These are phyloP conservation scores for Andrena bicolor DNA, from an alignment of 2,888 invertebrate species.

Conservation along the genomic window DNA sequence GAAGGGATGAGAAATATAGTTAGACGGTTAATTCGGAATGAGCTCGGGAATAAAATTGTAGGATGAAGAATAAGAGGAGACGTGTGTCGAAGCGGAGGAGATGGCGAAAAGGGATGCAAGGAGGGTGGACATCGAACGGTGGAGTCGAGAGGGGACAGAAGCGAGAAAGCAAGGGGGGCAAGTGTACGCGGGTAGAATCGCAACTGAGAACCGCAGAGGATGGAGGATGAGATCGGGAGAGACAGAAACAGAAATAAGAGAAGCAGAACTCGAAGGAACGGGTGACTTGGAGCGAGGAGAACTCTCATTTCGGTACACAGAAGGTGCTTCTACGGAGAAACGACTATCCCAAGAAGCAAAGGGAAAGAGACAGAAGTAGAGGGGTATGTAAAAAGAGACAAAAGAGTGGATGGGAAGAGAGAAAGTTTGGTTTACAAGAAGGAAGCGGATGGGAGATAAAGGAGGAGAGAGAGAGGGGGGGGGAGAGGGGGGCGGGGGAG, in stretches of 20 bases:
- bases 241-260: constrained; percentile 39
- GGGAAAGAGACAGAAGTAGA: constrained; percentile 7
- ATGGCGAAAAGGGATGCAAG: not conserved
- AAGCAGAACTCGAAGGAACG: constrained; percentile 30
- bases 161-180: constrained; percentile 26
- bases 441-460: not conserved
- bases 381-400: constrained; percentile 1
- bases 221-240: not conserved
- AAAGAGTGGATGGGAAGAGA: constrained; percentile 13
- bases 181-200: constrained; percentile 41
- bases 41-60: constrained; percentile 3
- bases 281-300: constrained; percentile 49
- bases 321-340: constrained; percentile 51
- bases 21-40: not conserved
- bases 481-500: constrained; percentile 30
- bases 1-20: not conserved
- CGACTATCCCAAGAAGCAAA: constrained; percentile 27
- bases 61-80: not conserved
- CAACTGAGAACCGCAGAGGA: constrained; percentile 13
- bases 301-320: constrained; percentile 57
- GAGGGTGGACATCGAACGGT: not conserved
- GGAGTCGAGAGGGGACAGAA: constrained; percentile 26
- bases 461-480: constrained; percentile 21
- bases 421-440: too few species aligned
- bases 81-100: not conserved